Percentiles rank a stretch among this genome's conserved stretches.
These are phyloP conservation scores for Bombyx mori DNA, from an alignment of 1,140 invertebrate species.

Conservation along the genomic window DNA sequence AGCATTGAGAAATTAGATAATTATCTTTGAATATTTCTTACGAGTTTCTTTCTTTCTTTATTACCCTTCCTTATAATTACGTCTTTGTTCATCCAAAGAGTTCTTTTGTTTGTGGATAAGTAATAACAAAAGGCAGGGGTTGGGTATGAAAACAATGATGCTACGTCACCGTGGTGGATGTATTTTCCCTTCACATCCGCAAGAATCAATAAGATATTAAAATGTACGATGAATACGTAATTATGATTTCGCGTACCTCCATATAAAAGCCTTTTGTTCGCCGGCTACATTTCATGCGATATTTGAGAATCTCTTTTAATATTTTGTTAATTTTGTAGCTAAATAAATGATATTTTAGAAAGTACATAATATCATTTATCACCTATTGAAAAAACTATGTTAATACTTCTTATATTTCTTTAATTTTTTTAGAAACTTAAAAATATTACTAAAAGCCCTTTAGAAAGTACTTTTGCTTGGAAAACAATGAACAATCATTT, in stretches of 20 bases:
- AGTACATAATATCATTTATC: too few relatives aligned
- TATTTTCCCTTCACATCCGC: slow-evolving; percentile 35
- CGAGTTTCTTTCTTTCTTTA: slow-evolving; percentile 33
- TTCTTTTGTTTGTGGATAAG: slow-evolving; percentile 56
- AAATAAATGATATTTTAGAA: too few relatives aligned
- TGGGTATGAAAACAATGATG: slow-evolving; percentile 55
- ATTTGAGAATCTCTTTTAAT: too few relatives aligned
- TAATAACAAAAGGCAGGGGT: slow-evolving; percentile 60
- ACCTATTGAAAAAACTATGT: too few relatives aligned
- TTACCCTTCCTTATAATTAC: slow-evolving; percentile 52
- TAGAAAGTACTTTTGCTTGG: too few relatives aligned
- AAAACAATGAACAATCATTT: too few relatives aligned
- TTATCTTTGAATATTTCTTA: slow-evolving; percentile 13
- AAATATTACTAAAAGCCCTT: too few relatives aligned
- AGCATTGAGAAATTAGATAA: slow-evolving; percentile 14
- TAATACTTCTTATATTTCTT: too few relatives aligned
- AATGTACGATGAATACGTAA: slow-evolving; percentile 2
- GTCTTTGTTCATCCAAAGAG: slow-evolving; percentile 53
- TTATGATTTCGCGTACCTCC: not conserved
- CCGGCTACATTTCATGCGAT: too few relatives aligned
- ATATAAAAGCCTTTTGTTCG: too few relatives aligned
- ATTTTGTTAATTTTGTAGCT: too few relatives aligned
- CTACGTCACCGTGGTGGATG: slow-evolving; percentile 29
- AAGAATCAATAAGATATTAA: slow-evolving; percentile 25
- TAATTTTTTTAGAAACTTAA: too few relatives aligned